Conservation (phyloP, 2,888 invertebrate species). For the Nemurella pictetii region DNA sequence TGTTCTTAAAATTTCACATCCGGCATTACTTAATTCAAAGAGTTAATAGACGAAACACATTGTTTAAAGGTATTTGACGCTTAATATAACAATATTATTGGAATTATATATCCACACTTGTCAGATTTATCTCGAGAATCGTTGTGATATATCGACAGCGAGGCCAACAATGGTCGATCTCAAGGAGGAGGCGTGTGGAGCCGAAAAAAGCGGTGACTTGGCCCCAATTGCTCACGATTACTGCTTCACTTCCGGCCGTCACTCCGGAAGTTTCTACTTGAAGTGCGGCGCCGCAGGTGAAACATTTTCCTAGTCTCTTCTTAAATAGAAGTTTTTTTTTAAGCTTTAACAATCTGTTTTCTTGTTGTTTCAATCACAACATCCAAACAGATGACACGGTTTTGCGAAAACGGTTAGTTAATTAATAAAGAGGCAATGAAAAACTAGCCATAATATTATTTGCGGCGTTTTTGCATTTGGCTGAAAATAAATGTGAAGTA, state of each 20-base stretch:
- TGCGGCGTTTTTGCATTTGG: too few species aligned
- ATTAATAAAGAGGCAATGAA: too few species aligned
- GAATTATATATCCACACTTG: too few species aligned
- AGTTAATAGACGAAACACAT: neutral
- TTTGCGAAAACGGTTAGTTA: too few species aligned
- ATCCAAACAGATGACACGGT: too few species aligned
- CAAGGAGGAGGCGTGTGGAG: neutral
- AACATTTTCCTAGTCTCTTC: too few species aligned
- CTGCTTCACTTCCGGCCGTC: slow-evolving; percentile 68
- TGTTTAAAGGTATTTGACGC: neutral
- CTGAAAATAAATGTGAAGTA: too few species aligned
- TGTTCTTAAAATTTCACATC: neutral
- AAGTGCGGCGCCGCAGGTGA: slow-evolving; percentile 74
- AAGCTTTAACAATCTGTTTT: too few species aligned
- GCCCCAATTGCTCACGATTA: slow-evolving; percentile 56
- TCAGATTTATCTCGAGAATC: neutral
- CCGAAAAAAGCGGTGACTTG: too few species aligned
- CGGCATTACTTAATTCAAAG: neutral
- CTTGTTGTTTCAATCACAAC: too few species aligned
- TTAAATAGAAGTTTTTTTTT: too few species aligned
- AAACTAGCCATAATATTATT: too few species aligned
- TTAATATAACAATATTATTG: neutral
- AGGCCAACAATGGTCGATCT: neutral
- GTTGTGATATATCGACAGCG: neutral
- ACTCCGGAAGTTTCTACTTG: slow-evolving; percentile 72